A percentile compares a stretch with the other conserved stretches of the same genome.
These are phyloP conservation scores for Rhinoraja longicauda DNA, from an alignment of 2,797 vertebrate genomes.

Conservation along the genomic window DNA sequence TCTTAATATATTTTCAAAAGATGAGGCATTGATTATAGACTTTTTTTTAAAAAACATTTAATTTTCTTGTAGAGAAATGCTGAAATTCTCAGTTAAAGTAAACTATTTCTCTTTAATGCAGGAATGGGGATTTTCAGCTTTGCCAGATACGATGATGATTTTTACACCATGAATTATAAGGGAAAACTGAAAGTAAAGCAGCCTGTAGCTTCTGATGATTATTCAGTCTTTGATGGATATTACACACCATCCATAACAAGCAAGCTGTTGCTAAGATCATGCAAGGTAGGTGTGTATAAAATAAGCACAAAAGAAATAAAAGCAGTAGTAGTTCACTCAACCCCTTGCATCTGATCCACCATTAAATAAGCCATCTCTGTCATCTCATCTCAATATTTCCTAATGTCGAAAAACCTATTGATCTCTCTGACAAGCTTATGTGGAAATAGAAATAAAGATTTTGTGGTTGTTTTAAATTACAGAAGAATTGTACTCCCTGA, in stretches of 20 bases:
- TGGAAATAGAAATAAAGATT: neutral
- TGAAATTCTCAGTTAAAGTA: neutral
- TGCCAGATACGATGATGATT: constrained; percentile 69
- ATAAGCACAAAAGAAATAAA: neutral
- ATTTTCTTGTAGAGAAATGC: neutral
- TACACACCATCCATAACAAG: constrained; percentile 63
- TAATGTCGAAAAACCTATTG: too few relatives aligned
- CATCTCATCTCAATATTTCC: too few relatives aligned
- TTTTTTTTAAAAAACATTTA: neutral
- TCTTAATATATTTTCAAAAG: neutral
- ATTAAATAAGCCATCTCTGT: too few relatives aligned
- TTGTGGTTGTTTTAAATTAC: neutral
- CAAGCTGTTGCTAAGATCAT: constrained; percentile 62
- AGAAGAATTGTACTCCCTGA: neutral
- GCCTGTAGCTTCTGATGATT: constrained; percentile 52
- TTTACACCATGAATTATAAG: constrained; percentile 58
- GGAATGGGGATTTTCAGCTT: constrained; percentile 80
- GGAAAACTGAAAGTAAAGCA: constrained; percentile 54
- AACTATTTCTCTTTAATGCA: constrained; percentile 42
- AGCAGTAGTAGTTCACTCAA: too few relatives aligned
- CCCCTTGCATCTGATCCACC: too few relatives aligned
- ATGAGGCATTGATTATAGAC: neutral
- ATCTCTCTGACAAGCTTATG: too few relatives aligned
- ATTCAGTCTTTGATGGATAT: constrained; percentile 62
- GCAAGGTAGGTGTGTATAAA: constrained; percentile 53